A percentile compares a stretch with the other conserved stretches of the same genome.
These are phyloP conservation scores for Hipparchia sbordonii DNA, from an alignment of 2,888 invertebrate species.

Conservation along the genomic window DNA sequence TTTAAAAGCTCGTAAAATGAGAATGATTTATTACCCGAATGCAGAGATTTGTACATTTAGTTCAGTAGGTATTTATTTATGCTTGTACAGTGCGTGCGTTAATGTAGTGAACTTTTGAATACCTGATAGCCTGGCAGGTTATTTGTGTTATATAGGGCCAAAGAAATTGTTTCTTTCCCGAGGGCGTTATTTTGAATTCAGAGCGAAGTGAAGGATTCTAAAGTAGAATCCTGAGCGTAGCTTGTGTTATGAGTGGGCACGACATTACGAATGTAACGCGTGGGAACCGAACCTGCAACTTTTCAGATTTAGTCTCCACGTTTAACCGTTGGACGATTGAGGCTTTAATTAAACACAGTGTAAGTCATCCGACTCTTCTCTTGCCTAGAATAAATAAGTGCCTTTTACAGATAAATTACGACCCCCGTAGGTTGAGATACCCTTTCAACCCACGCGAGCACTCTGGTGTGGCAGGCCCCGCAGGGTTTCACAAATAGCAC, in stretches of 20 bases:
- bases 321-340: no score
- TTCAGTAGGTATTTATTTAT: background rate
- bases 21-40: constrained; percentile 30
- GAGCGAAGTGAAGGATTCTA: no score
- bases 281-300: no score
- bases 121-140: no score
- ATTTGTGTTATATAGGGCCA: no score
- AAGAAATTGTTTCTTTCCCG: no score
- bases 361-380: background rate
- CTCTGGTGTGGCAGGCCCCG: background rate
- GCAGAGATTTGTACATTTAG: background rate
- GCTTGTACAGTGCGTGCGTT: background rate
- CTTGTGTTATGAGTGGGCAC: no score
- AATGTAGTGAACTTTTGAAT: background rate
- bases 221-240: no score
- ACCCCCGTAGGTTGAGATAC: background rate
- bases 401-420: constrained; percentile 2
- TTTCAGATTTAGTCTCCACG: no score
- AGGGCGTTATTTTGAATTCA: no score
- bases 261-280: no score
- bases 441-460: constrained; percentile 6
- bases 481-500: constrained; percentile 8
- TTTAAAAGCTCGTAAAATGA: constrained; percentile 33
- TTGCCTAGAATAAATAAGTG: background rate
- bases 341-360: background rate